Evolutionary conservation across 2,888 invertebrate genomes (phyloP).

Genomic region (Odontothrips loti): DNA sequence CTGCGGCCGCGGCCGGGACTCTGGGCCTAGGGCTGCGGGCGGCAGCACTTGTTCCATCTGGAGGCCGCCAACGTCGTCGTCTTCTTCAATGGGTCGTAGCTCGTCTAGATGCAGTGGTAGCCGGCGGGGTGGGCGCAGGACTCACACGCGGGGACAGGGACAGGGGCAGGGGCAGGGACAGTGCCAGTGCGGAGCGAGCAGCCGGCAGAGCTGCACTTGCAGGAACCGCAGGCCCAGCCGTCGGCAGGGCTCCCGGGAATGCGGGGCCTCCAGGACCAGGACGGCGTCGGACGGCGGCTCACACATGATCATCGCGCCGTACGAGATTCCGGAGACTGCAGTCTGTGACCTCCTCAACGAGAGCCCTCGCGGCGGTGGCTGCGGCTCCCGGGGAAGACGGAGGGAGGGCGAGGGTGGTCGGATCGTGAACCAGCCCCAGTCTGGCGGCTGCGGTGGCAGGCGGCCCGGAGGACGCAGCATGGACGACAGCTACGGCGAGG

Average conservation of each 20-base stretch:
- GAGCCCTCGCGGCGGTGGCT: neutral
- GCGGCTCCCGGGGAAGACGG: neutral
- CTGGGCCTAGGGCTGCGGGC: neutral
- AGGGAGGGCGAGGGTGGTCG: neutral
- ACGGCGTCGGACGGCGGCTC: neutral
- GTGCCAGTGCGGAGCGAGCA: neutral
- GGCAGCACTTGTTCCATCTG: neutral
- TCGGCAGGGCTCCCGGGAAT: neutral
- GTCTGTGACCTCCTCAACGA: neutral
- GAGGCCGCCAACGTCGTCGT: neutral
- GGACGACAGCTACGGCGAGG: neutral
- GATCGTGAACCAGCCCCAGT: neutral
- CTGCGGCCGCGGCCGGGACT: neutral
- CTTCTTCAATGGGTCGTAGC: neutral
- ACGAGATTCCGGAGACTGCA: neutral
- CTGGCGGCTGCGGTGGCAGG: neutral
- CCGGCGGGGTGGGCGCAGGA: neutral
- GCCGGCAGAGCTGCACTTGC: slow-evolving; percentile 7
- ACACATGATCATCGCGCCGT: neutral
- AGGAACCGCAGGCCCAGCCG: neutral
- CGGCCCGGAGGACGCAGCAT: too few species aligned
- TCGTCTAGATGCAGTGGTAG: neutral
- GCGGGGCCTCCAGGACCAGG: neutral
- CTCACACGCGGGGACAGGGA: neutral
- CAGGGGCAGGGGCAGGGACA: neutral